Conservation (phyloP, 1,140 invertebrate species). For the Trichoplusia ni region DNA sequence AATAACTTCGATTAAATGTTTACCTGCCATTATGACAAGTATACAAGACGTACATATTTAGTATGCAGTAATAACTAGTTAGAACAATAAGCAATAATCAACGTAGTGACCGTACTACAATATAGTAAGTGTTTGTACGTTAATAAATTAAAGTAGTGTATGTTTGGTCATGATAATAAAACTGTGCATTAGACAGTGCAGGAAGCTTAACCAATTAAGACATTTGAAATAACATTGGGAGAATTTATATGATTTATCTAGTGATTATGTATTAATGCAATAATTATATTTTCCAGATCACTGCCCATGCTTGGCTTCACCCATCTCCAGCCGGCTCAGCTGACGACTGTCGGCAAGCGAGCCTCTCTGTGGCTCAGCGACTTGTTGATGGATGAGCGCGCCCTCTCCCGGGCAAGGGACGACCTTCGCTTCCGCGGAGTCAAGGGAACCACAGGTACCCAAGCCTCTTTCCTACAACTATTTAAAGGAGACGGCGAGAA, state of each 20-base stretch:
- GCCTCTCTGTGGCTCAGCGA: constrained; percentile 98
- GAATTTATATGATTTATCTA: too few relatives aligned
- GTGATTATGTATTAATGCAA: too few relatives aligned
- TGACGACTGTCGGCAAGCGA: constrained; percentile 98
- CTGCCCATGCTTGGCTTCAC: constrained; percentile 97
- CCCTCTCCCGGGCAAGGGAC: constrained; percentile 87
- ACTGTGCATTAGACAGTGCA: too few relatives aligned
- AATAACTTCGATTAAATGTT: constrained; percentile 9
- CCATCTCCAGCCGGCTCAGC: constrained; percentile 98
- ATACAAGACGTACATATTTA: too few relatives aligned
- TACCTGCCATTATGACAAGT: not conserved
- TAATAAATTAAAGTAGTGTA: not conserved
- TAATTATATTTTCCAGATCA: constrained; percentile 73
- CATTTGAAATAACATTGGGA: too few relatives aligned
- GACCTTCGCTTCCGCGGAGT: constrained; percentile 97
- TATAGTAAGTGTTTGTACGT: not conserved
- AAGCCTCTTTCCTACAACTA: constrained; percentile 97
- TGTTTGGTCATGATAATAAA: not conserved
- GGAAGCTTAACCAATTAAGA: too few relatives aligned
- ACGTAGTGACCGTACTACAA: not conserved
- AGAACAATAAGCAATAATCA: constrained; percentile 23
- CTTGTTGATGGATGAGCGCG: constrained; percentile 95
- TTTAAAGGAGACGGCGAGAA: constrained; percentile 94
- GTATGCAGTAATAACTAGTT: constrained; percentile 18
- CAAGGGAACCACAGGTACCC: constrained; percentile 99